Evolutionary conservation across 2,113 vertebrate genomes (phyloP).

Genomic region (Leptobrachium ailaonicum): DNA sequence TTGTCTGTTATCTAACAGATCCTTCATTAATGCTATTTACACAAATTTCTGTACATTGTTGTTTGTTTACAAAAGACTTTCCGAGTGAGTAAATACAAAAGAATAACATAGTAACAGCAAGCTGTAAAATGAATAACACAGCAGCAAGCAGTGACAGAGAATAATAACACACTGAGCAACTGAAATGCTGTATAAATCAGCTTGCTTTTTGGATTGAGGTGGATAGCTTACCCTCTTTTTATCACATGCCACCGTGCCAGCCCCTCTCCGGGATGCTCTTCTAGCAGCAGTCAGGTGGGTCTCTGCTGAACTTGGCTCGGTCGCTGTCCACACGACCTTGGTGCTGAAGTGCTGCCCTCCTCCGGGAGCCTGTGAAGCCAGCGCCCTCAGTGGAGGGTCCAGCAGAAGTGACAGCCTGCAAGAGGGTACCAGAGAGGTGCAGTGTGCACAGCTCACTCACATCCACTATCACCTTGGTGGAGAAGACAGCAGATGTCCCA

Average conservation of each 20-base stretch:
- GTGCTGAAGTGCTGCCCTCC: constrained; percentile 44
- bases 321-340: constrained; percentile 19
- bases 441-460: constrained; percentile 43
- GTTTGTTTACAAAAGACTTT: neutral
- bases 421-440: constrained; percentile 38
- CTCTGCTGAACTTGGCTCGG: constrained; percentile 23
- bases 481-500: neutral
- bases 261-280: neutral
- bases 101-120: neutral
- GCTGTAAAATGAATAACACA: neutral
- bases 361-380: constrained; percentile 44
- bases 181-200: too few species aligned
- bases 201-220: neutral
- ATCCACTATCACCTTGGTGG: neutral
- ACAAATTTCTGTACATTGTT: neutral
- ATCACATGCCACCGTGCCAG: constrained; percentile 60
- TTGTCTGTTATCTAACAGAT: neutral
- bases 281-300: neutral
- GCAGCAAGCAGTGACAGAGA: too few species aligned
- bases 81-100: neutral
- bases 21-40: neutral
- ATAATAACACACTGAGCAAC: too few species aligned
- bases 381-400: constrained; percentile 51
- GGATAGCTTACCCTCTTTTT: constrained; percentile 61
- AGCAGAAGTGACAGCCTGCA: neutral